phyloP scores from a whole-genome alignment of 2,888 invertebrate species.

The Leptopilina syphax region DNA sequence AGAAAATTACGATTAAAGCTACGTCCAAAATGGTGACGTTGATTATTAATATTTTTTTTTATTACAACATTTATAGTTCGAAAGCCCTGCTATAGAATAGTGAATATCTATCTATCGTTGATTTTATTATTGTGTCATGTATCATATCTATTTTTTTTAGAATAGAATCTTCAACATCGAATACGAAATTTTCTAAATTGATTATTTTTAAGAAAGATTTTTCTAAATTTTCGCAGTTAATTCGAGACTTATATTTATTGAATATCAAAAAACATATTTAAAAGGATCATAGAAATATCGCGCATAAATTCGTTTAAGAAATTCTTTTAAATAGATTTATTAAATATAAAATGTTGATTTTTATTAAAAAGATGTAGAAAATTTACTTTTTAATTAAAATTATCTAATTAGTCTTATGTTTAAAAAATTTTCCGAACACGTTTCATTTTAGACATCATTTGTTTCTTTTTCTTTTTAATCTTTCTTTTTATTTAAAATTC shows the following conservation, averaged over 20 bases:
- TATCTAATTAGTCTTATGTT: slow-evolving; percentile 4
- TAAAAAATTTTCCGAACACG: background rate
- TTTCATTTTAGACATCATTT: too few relatives aligned
- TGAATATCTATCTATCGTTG: slow-evolving; percentile 28
- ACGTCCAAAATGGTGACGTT: too few relatives aligned
- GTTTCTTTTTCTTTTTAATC: background rate
- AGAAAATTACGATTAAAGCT: background rate
- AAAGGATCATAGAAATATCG: background rate
- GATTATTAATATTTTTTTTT: background rate
- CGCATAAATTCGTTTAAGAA: background rate
- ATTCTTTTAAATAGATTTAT: background rate
- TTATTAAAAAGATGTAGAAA: slow-evolving; percentile 17
- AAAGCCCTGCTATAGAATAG: slow-evolving; percentile 25
- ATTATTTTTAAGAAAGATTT: background rate
- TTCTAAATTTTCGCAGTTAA: background rate
- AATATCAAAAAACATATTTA: slow-evolving; percentile 2
- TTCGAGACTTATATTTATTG: background rate
- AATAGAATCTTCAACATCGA: slow-evolving; percentile 18
- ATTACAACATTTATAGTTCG: slow-evolving; percentile 32
- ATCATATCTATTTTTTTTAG: background rate
- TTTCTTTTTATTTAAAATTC: background rate
- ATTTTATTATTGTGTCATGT: slow-evolving; percentile 4
- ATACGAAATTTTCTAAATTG: slow-evolving; percentile 18
- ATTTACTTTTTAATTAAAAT: slow-evolving; percentile 2
- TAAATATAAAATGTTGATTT: slow-evolving; percentile 4